Conservation (phyloP, 2,888 invertebrate species). For the Stenchaetothrips biformis region DNA sequence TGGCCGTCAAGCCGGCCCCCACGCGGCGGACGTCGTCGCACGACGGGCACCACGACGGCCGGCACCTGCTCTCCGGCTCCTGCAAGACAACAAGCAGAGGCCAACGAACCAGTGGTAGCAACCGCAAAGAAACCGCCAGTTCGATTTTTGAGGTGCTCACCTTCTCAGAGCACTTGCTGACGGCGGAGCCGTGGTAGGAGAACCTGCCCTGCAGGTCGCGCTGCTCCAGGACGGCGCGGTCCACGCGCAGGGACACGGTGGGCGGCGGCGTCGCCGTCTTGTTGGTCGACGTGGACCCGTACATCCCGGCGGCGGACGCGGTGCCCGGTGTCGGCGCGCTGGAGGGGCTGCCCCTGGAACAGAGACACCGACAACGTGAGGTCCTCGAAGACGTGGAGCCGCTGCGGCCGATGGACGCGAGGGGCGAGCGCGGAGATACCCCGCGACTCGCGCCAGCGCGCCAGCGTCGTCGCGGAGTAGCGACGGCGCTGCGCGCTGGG, state of each 20-base stretch:
- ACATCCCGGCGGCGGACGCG: neutral
- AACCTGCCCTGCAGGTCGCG: conserved; percentile 19
- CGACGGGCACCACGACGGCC: neutral
- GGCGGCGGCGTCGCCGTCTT: neutral
- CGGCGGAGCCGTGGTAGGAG: conserved; percentile 4
- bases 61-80: neutral
- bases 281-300: neutral
- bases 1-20: neutral
- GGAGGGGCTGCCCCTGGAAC: neutral
- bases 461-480: no score
- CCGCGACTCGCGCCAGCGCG: no score
- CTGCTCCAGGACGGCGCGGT: conserved; percentile 11
- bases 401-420: no score
- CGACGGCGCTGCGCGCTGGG: no score
- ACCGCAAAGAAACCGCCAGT: no score
- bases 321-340: neutral
- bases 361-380: neutral
- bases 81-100: neutral
- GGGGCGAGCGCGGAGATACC: no score
- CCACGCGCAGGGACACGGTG: conserved; percentile 2
- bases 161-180: neutral
- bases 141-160: no score
- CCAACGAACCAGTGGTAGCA: neutral
- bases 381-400: no score
- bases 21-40: neutral